Evolutionary conservation across 2,113 vertebrate genomes (phyloP), one percentile per base, ranked within the genome.

Genomic region (Pyxicephalus adspersus): DNA sequence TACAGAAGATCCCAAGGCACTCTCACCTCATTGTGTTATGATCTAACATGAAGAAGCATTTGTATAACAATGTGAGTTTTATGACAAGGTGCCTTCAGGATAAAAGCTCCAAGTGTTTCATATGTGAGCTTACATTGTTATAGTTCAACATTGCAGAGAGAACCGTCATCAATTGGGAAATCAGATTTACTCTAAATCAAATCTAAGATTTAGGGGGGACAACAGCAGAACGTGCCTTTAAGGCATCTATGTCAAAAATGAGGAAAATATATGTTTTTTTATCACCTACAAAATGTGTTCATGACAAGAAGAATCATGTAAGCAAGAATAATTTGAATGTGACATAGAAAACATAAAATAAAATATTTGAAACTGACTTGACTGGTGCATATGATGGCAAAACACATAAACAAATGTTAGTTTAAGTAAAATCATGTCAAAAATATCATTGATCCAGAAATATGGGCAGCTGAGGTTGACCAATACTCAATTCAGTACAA

Each of bases 101-200:
- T 75, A 74, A 66, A 58, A 75, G 50, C 80, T 66, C 66, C 45
- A 66, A 82, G 71, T 73, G 52, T 54, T 75, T 82, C 57, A 75
- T 75, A 75, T 75, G 70, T 75, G 71, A 75, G 51, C 58, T 82
- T 82, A 81, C 80, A 75, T 64, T 75, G 70, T 64, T 81, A 65
- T 9, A 28, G 29, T 66, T 23, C 80, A 66, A 50, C 63, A 73
- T 65, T 8, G 63, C 34, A 81, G 28, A 25, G 31, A 66, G 38
- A 60, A 52, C 70, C 66, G 80, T 65, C 79, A 82, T 66, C 51
- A 75, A 71, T 64, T 65, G 31, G 54, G 71, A 82, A 45, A 81
- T 81, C 68, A 81, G 58, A 13, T 54, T 23, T 6, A 25, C 23
- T 58, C 74, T 64, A 60, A 29, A 65, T 26, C 65, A 52, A 73